These are phyloP conservation scores for Montipora efflorescens DNA, from an alignment of 64 coral and sea anemone species.

Conservation along the genomic window DNA sequence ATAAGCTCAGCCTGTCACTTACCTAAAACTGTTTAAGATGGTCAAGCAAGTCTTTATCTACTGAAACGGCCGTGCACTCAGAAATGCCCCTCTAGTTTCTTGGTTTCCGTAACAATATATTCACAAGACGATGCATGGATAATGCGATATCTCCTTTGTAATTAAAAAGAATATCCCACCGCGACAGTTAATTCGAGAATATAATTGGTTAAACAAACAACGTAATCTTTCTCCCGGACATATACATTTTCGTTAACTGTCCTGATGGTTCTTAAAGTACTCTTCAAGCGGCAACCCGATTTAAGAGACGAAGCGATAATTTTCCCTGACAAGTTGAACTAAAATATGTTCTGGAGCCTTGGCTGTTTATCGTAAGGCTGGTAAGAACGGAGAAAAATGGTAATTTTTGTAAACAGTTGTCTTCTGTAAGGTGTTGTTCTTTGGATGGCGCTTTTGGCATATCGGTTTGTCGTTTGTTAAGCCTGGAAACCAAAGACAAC, in stretches of 20 bases:
- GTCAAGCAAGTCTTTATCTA: too few species aligned
- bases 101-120: too few species aligned
- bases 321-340: not conserved
- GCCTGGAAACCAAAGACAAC: not conserved
- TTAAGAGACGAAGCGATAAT: not conserved
- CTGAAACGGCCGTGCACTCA: too few species aligned
- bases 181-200: not conserved
- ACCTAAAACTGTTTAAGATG: too few species aligned
- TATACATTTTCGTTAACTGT: not conserved
- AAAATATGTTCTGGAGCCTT: too few species aligned
- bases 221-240: too few species aligned
- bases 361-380: too few species aligned
- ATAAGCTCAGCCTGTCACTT: too few species aligned
- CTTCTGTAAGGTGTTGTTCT: not conserved
- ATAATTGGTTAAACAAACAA: not conserved
- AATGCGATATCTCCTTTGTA: not conserved
- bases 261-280: not conserved
- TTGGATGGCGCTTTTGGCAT: not conserved
- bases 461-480: not conserved
- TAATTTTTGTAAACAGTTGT: not conserved
- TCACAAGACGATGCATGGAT: too few species aligned
- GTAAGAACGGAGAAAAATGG: too few species aligned
- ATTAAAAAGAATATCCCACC: not conserved
- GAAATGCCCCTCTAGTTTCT: not conserved
- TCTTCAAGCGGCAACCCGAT: not conserved